Evolutionary conservation across 2,113 vertebrate genomes (phyloP).

Genomic region (Fukomys damarensis): DNA sequence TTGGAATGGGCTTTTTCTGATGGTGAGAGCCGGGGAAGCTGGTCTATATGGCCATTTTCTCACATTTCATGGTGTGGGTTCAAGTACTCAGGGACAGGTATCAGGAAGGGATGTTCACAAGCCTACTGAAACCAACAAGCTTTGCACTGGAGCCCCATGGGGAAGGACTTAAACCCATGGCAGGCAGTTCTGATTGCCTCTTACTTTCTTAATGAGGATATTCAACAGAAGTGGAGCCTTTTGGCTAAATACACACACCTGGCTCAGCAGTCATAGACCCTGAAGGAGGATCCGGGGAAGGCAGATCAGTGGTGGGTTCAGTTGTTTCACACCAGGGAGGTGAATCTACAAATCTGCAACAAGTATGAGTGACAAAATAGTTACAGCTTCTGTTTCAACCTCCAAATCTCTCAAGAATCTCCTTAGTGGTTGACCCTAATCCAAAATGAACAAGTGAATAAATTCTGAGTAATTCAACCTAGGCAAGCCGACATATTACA

Average conservation of each 20-base stretch:
- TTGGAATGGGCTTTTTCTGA: not conserved
- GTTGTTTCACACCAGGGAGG: not conserved
- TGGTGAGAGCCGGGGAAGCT: not conserved
- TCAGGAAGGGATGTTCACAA: not conserved
- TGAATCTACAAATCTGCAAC: not conserved
- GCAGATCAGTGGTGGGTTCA: not conserved
- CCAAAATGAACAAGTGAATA: not conserved
- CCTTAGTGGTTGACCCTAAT: not conserved
- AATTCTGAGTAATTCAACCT: not conserved
- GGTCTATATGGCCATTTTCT: not conserved
- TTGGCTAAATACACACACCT: not conserved
- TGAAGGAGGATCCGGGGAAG: not conserved
- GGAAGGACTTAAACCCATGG: not conserved
- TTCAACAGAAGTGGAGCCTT: not conserved
- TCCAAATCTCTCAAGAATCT: not conserved
- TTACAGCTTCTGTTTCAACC: not conserved
- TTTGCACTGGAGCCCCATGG: not conserved
- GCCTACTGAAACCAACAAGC: not conserved
- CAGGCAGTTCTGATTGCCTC: not conserved
- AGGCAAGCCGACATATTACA: not conserved
- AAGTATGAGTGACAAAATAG: not conserved
- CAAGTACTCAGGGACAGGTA: not conserved
- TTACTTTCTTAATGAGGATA: not conserved
- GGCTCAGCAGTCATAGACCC: not conserved
- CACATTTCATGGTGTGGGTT: not conserved